A percentile compares a stretch with the other conserved stretches of the same genome.
phyloP scores from a whole-genome alignment of 2,888 invertebrate species.

The Deladenus siricidicola region DNA sequence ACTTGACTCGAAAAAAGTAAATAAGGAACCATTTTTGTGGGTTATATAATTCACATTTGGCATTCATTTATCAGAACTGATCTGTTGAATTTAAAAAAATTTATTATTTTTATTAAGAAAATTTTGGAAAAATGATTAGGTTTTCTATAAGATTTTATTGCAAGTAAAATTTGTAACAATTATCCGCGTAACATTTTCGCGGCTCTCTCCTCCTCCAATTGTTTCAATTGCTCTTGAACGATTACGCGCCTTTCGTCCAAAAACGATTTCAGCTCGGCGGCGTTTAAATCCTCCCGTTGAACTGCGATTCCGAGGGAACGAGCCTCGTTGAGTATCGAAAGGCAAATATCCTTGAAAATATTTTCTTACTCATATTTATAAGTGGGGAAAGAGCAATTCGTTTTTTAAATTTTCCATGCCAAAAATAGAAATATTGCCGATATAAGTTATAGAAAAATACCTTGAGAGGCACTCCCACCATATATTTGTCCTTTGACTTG shows the following conservation, averaged over 20 bases:
- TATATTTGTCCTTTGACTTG: conserved; percentile 59
- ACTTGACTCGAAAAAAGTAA: neutral
- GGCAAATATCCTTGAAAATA: conserved; percentile 33
- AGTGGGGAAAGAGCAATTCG: too few species aligned
- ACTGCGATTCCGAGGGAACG: conserved; percentile 44
- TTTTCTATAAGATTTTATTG: too few species aligned
- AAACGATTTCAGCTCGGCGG: conserved; percentile 32
- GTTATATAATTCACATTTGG: too few species aligned
- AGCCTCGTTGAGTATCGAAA: conserved; percentile 34
- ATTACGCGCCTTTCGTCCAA: conserved; percentile 35
- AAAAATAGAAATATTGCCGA: neutral
- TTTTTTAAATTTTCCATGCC: too few species aligned
- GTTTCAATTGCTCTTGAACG: conserved; percentile 42
- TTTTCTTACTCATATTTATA: neutral
- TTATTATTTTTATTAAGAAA: too few species aligned
- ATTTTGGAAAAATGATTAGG: too few species aligned
- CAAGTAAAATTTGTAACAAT: too few species aligned
- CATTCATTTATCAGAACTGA: too few species aligned
- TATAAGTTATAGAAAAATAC: conserved; percentile 12
- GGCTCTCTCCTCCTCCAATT: conserved; percentile 48
- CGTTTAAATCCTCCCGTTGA: conserved; percentile 44
- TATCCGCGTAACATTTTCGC: conserved; percentile 45
- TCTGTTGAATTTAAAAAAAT: too few species aligned
- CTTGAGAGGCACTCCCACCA: conserved; percentile 44
- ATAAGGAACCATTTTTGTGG: too few species aligned